Evolutionary conservation across 2,888 invertebrate species (phyloP).

Genomic region (Octonoba sinensis): DNA sequence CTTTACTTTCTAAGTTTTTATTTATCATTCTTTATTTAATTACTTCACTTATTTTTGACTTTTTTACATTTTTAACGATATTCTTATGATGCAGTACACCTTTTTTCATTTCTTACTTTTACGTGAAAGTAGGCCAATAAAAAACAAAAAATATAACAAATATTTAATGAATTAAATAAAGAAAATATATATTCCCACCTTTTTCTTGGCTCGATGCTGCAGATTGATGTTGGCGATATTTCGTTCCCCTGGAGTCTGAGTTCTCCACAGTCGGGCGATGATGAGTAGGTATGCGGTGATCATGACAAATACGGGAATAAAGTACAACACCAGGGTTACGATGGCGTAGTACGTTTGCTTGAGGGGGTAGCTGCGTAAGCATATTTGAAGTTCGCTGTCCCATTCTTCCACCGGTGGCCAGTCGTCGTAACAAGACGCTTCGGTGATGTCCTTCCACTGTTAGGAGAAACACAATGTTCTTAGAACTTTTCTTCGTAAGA

Average conservation of each 20-base stretch:
- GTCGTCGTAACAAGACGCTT: slow-evolving; percentile 71
- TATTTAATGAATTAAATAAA: no score
- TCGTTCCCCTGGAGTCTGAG: slow-evolving; percentile 71
- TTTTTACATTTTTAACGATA: no score
- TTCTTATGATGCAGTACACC: no score
- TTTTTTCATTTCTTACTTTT: no score
- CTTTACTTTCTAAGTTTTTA: no score
- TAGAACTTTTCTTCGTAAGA: no score
- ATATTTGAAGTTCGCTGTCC: slow-evolving; percentile 56
- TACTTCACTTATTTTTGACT: no score
- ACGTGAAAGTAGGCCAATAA: no score
- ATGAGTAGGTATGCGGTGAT: slow-evolving; percentile 71
- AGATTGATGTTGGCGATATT: slow-evolving; percentile 69
- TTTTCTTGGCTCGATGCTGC: slow-evolving; percentile 68
- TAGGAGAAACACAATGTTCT: slow-evolving; percentile 13
- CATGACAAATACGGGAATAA: slow-evolving; percentile 73
- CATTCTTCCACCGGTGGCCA: slow-evolving; percentile 67
- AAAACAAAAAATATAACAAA: no score
- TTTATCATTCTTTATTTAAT: no score
- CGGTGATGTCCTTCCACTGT: slow-evolving; percentile 71
- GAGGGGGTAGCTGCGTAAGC: slow-evolving; percentile 66
- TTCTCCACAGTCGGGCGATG: slow-evolving; percentile 72
- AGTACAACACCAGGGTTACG: slow-evolving; percentile 72
- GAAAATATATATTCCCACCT: slow-evolving; percentile 64
- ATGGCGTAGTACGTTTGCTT: slow-evolving; percentile 68